These are phyloP conservation scores for Allolobophora icterica DNA, from an alignment of 2,888 invertebrate genomes.

Conservation along the genomic window DNA sequence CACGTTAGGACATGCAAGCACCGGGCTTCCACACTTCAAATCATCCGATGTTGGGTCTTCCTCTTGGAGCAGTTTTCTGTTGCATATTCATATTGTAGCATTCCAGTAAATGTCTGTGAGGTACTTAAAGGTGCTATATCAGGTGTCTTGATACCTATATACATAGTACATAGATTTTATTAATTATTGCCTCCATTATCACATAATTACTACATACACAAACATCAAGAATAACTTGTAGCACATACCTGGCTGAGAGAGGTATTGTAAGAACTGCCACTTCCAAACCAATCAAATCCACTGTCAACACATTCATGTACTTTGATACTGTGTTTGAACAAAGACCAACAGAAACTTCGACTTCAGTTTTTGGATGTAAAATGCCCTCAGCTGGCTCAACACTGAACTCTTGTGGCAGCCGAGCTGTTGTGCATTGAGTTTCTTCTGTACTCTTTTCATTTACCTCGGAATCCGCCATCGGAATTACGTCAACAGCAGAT, in stretches of 20 bases:
- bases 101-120: not conserved
- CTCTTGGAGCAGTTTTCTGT: not conserved
- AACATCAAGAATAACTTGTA: not conserved
- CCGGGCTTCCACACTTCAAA: not conserved
- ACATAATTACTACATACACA: not conserved
- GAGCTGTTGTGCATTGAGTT: not conserved
- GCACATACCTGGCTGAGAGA: conserved; percentile 7
- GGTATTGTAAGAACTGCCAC: conserved; percentile 3
- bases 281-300: conserved; percentile 51
- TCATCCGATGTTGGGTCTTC: not conserved
- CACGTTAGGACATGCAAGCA: not conserved
- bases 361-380: conserved; percentile 61
- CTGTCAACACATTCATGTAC: conserved; percentile 62
- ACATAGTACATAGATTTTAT: not conserved
- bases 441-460: not conserved
- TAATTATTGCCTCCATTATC: not conserved
- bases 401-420: conserved; percentile 56
- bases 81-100: not conserved
- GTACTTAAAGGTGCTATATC: not conserved
- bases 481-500: not conserved
- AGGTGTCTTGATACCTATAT: no score
- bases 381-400: conserved; percentile 60
- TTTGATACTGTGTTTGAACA: conserved; percentile 63
- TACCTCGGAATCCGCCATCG: not conserved
- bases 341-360: conserved; percentile 58